These are phyloP conservation scores for Sarcophaga subvicina DNA, from an alignment of 2,888 invertebrate species.

Conservation along the genomic window DNA sequence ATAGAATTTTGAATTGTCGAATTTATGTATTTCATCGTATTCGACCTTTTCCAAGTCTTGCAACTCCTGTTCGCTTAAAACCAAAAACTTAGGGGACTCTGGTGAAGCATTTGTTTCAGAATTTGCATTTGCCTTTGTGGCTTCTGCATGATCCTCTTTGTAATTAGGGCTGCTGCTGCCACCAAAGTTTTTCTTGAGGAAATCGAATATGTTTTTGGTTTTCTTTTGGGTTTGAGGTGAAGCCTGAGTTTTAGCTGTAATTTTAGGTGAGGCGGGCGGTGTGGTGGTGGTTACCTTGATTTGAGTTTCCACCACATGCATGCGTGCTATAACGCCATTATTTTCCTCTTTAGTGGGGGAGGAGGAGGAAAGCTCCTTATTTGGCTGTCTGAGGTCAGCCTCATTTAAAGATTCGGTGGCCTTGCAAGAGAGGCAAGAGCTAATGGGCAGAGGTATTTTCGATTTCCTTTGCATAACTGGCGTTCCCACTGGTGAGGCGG, in stretches of 20 bases:
- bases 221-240: constrained; percentile 71
- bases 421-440: constrained; percentile 72
- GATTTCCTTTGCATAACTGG: constrained; percentile 73
- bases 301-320: constrained; percentile 80
- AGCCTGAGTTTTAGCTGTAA: constrained; percentile 31
- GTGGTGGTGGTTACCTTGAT: constrained; percentile 79
- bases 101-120: constrained; percentile 66
- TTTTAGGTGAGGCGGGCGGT: constrained; percentile 75
- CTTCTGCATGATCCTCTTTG: constrained; percentile 68
- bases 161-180: constrained; percentile 67
- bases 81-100: constrained; percentile 19
- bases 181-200: constrained; percentile 81
- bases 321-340: constrained; percentile 77
- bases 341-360: constrained; percentile 65
- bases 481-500: constrained; percentile 63
- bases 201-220: constrained; percentile 81
- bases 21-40: constrained; percentile 73
- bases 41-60: constrained; percentile 74
- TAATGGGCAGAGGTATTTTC: constrained; percentile 75
- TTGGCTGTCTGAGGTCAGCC: constrained; percentile 68
- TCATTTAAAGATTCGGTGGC: constrained; percentile 75
- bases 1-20: constrained; percentile 80
- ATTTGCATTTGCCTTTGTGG: constrained; percentile 41
- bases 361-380: neutral
- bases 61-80: constrained; percentile 70